Conservation (phyloP, 2,797 vertebrate genomes). For the Arremon brunneinucha region DNA sequence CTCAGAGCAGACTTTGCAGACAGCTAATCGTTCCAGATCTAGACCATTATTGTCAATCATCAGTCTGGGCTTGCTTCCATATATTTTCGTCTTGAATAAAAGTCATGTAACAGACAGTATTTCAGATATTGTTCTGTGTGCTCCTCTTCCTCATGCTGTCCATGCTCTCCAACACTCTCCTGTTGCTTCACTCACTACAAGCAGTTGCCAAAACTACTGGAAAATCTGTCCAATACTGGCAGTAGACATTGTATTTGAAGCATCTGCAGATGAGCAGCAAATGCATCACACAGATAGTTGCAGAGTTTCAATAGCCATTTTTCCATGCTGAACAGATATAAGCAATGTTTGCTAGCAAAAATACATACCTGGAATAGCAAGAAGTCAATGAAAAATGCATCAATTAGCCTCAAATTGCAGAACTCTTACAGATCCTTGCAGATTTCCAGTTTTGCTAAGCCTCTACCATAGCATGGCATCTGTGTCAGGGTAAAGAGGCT, state of each 20-base stretch:
- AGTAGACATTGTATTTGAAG: background rate
- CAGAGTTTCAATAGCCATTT: background rate
- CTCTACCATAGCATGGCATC: background rate
- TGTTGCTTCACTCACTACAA: background rate
- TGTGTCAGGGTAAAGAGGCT: background rate
- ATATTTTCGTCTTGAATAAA: background rate
- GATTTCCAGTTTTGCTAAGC: background rate
- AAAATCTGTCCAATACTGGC: background rate
- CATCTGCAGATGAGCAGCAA: background rate
- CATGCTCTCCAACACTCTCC: background rate
- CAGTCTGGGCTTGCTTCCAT: background rate
- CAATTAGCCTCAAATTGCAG: background rate
- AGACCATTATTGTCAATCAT: background rate
- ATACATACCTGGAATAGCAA: background rate
- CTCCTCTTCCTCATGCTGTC: background rate
- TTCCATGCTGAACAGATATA: background rate
- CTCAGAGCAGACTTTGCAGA: background rate
- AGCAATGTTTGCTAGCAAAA: background rate
- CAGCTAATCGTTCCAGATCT: background rate
- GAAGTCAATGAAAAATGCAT: background rate
- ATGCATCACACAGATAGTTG: background rate
- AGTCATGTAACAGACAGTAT: background rate
- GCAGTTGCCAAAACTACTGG: background rate
- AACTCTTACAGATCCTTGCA: background rate
- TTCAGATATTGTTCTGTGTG: background rate